phyloP scores from a whole-genome alignment of 2,113 vertebrate genomes.

The Empidonax alnorum region DNA sequence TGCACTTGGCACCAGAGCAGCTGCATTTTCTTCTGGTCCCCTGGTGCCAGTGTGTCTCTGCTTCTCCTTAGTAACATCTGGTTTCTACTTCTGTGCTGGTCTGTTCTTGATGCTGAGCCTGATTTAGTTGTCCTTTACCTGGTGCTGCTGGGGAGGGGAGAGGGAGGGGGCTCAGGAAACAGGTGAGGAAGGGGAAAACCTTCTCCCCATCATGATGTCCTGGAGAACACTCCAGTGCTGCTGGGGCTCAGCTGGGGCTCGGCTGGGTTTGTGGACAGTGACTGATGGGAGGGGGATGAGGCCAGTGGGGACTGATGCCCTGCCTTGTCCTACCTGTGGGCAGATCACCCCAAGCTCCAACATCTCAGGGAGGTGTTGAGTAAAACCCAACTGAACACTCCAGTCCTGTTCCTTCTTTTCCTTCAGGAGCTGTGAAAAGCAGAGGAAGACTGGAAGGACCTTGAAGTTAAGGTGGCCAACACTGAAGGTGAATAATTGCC shows the following conservation, averaged over 20 bases:
- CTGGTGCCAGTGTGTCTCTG: accelerated
- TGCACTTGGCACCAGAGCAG: accelerated
- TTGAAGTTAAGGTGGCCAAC: neutral
- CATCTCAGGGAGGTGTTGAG: accelerated
- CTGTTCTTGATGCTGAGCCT: neutral
- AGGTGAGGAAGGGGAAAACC: neutral
- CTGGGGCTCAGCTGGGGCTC: neutral
- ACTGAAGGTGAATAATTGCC: neutral
- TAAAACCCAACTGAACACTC: neutral
- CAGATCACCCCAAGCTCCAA: too few relatives aligned
- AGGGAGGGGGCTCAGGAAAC: neutral
- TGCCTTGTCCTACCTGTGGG: accelerated
- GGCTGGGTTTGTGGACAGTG: neutral
- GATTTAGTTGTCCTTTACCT: neutral
- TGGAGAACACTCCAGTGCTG: accelerated
- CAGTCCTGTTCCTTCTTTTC: neutral
- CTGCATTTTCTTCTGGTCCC: neutral
- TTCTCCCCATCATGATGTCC: accelerated
- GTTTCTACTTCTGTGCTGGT: accelerated
- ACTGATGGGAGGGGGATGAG: neutral
- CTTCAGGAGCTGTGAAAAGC: neutral
- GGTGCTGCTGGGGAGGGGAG: accelerated
- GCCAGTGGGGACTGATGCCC: accelerated
- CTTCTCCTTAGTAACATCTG: neutral
- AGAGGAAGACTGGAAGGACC: too few relatives aligned